Evolutionary conservation across 2,797 vertebrate species (phyloP), one percentile per base, ranked within the genome.

Genomic region (Lerista edwardsae): DNA sequence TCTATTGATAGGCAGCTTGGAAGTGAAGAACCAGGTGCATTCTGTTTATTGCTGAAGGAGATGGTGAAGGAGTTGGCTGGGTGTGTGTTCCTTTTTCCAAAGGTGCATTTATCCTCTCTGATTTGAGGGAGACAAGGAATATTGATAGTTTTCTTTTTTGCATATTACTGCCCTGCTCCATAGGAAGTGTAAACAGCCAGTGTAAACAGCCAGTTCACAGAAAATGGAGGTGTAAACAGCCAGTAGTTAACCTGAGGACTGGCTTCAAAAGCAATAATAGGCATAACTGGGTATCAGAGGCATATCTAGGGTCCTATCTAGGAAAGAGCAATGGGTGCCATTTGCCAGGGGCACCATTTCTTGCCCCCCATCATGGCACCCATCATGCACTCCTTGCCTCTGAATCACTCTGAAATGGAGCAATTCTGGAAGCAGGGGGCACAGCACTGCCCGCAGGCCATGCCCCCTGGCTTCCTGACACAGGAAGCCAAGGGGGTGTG

Each of bases 91-190:
- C 47, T 10, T 0, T 14, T 75, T 31, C 75, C 34, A 83, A 68
- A 89, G 81, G 3, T 2, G 65, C 91, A 27, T 44, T 86, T 88
- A 80, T 57, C 59, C 1, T 68, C 61, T 23, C 51, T 55, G 51
- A 44, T 86, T 71, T 69, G 61, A 76, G 47, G 31, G 34, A 59
- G 86, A 41, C 81, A 81, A 55, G 39, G 41, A 65, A 25, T 47
- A 1, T 55, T 76, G 2, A 15, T 36, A 31, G 73, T 79, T 77
- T 62, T n/a, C 0, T 2, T 31, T 36, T 77, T 87, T 62, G 21
- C 62, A 23, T 6, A 29, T 19, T 59, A 21, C 47, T 55, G 47
- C 1, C 31, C 51, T 15, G 14, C 51, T 55, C 51, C 61, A 85
- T 36, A 34, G 25, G 31, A 75, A 34, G 1, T 4, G 0, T 57